phyloP scores from a whole-genome alignment of 2,113 vertebrate species.

The Rhegmatorhina hoffmannsi region DNA sequence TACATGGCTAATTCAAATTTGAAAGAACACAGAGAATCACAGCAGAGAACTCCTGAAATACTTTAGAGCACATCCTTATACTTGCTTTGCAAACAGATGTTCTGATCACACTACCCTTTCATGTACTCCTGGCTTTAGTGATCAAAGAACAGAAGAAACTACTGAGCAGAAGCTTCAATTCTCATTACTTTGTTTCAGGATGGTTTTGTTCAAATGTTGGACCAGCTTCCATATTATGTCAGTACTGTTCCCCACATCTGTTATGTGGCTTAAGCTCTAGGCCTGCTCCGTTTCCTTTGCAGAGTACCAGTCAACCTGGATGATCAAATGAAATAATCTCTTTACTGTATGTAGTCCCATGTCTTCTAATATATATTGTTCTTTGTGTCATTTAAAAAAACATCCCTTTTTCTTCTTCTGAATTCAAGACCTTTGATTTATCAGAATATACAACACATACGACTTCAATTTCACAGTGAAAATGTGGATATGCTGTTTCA shows the following conservation, averaged over 20 bases:
- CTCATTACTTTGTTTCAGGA: neutral
- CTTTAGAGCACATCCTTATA: neutral
- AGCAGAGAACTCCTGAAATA: neutral
- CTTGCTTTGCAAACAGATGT: neutral
- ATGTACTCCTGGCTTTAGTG: neutral
- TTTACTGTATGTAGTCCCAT: neutral
- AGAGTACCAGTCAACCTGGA: neutral
- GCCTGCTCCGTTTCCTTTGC: neutral
- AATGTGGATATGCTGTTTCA: constrained; percentile 18
- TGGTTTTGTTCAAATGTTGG: neutral
- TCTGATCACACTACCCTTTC: neutral
- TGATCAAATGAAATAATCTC: neutral
- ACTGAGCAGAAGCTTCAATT: neutral
- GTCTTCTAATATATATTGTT: neutral
- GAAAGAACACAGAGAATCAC: neutral
- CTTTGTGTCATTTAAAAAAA: neutral
- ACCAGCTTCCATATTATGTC: neutral
- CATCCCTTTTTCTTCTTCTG: neutral
- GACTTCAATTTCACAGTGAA: constrained; percentile 30
- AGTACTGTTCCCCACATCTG: neutral
- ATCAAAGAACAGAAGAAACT: neutral
- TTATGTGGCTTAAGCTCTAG: neutral
- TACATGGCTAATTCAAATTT: neutral
- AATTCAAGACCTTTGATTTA: neutral
- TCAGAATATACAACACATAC: neutral